Evolutionary conservation across 2,888 invertebrate genomes (phyloP).

Genomic region (Coelopa pilipes): DNA sequence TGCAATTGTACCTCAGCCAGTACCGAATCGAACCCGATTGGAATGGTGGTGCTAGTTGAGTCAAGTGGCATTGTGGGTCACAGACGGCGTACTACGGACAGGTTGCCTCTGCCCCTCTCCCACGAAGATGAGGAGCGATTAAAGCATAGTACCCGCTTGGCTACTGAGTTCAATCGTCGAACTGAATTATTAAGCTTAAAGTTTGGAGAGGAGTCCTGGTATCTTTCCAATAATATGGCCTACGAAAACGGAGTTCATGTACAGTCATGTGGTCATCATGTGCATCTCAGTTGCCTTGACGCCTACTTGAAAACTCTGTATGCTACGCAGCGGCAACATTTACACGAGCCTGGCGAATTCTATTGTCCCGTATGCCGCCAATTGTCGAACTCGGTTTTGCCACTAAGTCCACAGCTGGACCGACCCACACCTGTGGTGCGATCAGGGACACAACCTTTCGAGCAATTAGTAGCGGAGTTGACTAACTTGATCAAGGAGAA

Average conservation of each 20-base stretch:
- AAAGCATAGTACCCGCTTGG: constrained; percentile 74
- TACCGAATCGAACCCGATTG: constrained; percentile 85
- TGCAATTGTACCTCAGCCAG: constrained; percentile 92
- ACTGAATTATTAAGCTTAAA: constrained; percentile 80
- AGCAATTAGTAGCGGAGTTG: constrained; percentile 66
- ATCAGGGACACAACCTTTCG: constrained; percentile 68
- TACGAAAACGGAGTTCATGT: constrained; percentile 94
- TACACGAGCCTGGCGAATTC: constrained; percentile 88
- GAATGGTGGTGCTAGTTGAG: constrained; percentile 85
- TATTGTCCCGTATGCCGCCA: constrained; percentile 95
- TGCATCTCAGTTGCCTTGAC: constrained; percentile 93
- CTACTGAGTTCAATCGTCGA: constrained; percentile 80
- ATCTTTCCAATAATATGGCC: constrained; percentile 81
- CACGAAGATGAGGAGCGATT: constrained; percentile 73
- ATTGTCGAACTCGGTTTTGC: constrained; percentile 89
- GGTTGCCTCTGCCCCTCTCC: constrained; percentile 71
- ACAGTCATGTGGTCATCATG: constrained; percentile 96
- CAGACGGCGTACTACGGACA: constrained; percentile 68
- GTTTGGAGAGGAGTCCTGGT: constrained; percentile 85
- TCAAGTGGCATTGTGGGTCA: constrained; percentile 90
- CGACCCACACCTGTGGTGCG: constrained; percentile 75
- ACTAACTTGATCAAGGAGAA: constrained; percentile 75
- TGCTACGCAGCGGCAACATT: constrained; percentile 79
- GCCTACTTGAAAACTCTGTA: constrained; percentile 89
- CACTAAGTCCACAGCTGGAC: constrained; percentile 78